A percentile compares a stretch with the other conserved stretches of the same genome.
Evolutionary conservation across 2,113 vertebrate species (phyloP).

Genomic region (Anarrhichthys ocellatus): DNA sequence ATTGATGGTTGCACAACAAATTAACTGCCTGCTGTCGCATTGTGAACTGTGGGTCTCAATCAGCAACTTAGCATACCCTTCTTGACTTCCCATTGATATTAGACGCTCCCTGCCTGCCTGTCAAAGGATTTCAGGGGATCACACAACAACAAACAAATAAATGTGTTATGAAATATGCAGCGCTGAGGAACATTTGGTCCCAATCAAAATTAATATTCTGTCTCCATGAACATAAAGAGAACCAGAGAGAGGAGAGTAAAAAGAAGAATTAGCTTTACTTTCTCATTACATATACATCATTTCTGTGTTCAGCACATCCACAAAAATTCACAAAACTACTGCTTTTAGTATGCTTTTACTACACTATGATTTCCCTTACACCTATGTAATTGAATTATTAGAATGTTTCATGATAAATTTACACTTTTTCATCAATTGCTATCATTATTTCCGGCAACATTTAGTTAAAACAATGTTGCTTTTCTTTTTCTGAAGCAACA

Average conservation of each 20-base stretch:
- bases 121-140: slow-evolving; percentile 54
- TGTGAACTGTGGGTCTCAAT: slow-evolving; percentile 49
- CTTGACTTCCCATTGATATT: slow-evolving; percentile 29
- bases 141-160: slow-evolving; percentile 68
- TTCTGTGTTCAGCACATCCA: neutral
- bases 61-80: slow-evolving; percentile 41
- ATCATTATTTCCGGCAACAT: neutral
- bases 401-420: neutral
- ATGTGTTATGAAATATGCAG: slow-evolving; percentile 59
- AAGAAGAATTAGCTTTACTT: slow-evolving; percentile 3
- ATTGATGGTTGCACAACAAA: slow-evolving; percentile 63
- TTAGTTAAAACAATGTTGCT: neutral
- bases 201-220: slow-evolving; percentile 40
- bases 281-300: slow-evolving; percentile 16
- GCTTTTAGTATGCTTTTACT: slow-evolving; percentile 1
- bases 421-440: neutral
- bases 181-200: slow-evolving; percentile 36
- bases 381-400: neutral
- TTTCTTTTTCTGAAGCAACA: neutral
- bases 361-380: neutral
- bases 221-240: slow-evolving; percentile 21
- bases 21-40: slow-evolving; percentile 55
- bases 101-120: slow-evolving; percentile 39
- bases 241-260: neutral
- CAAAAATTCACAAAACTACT: neutral